A percentile compares a stretch with the other conserved stretches of the same genome.
Evolutionary conservation across 1,140 invertebrate species (phyloP).

Genomic region (Ceratosolen solmsi): DNA sequence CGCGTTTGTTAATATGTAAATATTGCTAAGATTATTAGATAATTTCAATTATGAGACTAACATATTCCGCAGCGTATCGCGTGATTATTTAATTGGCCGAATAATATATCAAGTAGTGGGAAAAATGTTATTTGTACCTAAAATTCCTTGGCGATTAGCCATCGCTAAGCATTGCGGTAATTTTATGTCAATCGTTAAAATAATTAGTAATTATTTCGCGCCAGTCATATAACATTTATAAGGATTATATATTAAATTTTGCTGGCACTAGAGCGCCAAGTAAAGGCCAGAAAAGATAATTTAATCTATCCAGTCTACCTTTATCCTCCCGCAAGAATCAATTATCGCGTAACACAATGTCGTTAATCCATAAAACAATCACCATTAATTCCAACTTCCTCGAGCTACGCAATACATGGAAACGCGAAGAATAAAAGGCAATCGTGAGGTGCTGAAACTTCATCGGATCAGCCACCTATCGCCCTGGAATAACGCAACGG

Average conservation of each 20-base stretch:
- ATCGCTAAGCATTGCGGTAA: neutral
- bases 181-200: neutral
- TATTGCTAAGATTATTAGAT: too few relatives aligned
- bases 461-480: neutral
- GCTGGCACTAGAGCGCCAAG: neutral
- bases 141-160: neutral
- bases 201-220: too few relatives aligned
- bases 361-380: conserved; percentile 25
- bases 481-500: neutral
- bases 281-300: conserved; percentile 30
- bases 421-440: neutral
- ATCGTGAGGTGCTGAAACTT: neutral
- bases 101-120: neutral
- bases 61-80: neutral
- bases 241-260: neutral
- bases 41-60: neutral
- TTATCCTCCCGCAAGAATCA: conserved; percentile 23
- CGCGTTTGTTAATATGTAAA: neutral
- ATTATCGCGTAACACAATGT: conserved; percentile 39
- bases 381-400: conserved; percentile 27
- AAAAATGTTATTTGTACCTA: neutral
- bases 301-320: neutral
- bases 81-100: neutral
- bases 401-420: neutral
- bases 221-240: too few relatives aligned